These are phyloP conservation scores for Chloroclystis v-ata DNA, from an alignment of 2,888 invertebrate genomes.

Conservation along the genomic window DNA sequence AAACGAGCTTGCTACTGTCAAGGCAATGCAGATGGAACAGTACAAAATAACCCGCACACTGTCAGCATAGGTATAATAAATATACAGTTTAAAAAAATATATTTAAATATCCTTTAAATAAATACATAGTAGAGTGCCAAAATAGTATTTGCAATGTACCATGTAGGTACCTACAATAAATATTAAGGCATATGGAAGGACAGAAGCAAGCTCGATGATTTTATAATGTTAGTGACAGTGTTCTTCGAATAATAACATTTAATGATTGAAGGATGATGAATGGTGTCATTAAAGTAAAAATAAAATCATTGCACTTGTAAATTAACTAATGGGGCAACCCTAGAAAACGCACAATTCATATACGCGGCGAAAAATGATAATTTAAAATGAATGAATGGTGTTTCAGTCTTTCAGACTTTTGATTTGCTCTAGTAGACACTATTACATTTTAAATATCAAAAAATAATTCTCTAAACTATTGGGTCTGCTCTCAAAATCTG, in stretches of 20 bases:
- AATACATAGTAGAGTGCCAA: constrained; percentile 66
- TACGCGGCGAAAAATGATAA: not conserved
- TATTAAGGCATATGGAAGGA: constrained; percentile 30
- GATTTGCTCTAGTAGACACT: not conserved
- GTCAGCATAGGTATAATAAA: no score
- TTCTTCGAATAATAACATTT: not conserved
- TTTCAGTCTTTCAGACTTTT: not conserved
- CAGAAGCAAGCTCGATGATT: constrained; percentile 45
- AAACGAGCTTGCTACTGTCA: constrained; percentile 44
- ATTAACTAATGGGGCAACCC: constrained; percentile 9
- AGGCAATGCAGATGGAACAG: constrained; percentile 37
- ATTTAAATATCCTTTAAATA: no score
- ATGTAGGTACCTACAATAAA: constrained; percentile 27
- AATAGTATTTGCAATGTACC: constrained; percentile 43
- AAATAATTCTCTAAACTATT: no score
- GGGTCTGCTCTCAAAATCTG: no score
- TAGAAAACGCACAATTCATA: constrained; percentile 19
- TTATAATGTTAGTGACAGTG: constrained; percentile 41
- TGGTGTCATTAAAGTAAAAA: not conserved
- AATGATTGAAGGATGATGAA: not conserved
- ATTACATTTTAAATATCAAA: no score
- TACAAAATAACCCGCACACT: no score
- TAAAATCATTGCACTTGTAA: constrained; percentile 3
- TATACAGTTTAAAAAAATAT: no score
- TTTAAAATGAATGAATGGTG: not conserved